Evolutionary conservation across 2,113 vertebrate species (phyloP).

Genomic region (Perccottus glenii): DNA sequence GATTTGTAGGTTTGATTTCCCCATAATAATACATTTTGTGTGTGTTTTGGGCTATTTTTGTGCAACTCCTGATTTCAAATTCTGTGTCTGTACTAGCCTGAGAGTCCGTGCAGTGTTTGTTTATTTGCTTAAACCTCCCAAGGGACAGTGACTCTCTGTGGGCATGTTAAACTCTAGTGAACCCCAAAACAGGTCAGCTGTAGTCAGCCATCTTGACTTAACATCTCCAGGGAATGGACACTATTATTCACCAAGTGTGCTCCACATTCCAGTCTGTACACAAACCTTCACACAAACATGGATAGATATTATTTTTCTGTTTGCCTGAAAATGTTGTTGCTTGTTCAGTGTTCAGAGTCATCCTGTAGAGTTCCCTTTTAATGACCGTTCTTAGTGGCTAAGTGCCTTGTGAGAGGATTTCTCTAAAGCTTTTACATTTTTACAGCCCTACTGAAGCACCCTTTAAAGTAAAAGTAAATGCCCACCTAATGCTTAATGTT

Average conservation of each 20-base stretch:
- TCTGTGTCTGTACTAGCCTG: not conserved
- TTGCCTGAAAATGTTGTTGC: not conserved
- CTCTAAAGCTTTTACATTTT: not conserved
- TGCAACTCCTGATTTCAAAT: not conserved
- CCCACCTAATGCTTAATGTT: not conserved
- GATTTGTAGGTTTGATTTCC: not conserved
- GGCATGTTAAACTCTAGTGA: conserved; percentile 24
- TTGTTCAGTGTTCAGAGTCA: not conserved
- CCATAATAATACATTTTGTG: not conserved
- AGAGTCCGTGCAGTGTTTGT: conserved; percentile 7
- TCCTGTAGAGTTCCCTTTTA: not conserved
- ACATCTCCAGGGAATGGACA: conserved; percentile 19
- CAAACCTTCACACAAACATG: not conserved
- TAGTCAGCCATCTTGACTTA: conserved; percentile 31
- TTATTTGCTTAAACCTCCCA: conserved; percentile 15
- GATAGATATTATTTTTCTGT: not conserved
- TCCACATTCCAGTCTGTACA: conserved; percentile 8
- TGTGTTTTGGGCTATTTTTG: not conserved
- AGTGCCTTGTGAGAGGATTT: conserved; percentile 3
- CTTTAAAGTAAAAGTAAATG: not conserved
- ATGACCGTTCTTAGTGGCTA: not conserved
- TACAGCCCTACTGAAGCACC: conserved; percentile 1
- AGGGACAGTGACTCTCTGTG: conserved; percentile 9
- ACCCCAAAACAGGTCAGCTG: conserved; percentile 35
- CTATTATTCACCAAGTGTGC: conserved; percentile 14